Evolutionary conservation across 1,140 invertebrate genomes (phyloP).

Genomic region (Lanistes nyassanus): DNA sequence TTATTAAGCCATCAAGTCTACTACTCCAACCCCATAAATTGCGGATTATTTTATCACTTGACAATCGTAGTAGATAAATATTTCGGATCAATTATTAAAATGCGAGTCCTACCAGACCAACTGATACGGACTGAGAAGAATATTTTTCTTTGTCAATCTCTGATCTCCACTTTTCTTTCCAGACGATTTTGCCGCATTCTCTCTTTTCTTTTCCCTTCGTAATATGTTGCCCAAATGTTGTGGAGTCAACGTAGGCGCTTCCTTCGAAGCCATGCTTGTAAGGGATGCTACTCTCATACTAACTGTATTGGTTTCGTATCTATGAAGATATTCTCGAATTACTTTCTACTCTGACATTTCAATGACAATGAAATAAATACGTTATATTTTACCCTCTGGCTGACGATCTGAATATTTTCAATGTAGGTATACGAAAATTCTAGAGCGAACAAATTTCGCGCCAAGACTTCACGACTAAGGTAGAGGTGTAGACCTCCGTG

Average conservation of each 20-base stretch:
- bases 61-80: too few relatives aligned
- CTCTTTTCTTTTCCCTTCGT: neutral
- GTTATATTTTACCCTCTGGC: too few relatives aligned
- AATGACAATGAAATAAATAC: neutral
- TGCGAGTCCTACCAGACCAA: neutral
- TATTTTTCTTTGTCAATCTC: conserved; percentile 1
- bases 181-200: neutral
- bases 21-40: too few relatives aligned
- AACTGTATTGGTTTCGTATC: neutral
- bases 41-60: too few relatives aligned
- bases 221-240: neutral
- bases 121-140: neutral
- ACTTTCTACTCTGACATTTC: neutral
- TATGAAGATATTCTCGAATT: neutral
- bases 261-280: neutral
- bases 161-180: neutral
- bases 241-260: neutral
- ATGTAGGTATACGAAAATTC: neutral
- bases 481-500: neutral
- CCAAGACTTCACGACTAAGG: neutral
- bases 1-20: too few relatives aligned
- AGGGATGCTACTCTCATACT: conserved; percentile 1
- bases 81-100: too few relatives aligned
- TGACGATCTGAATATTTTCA: too few relatives aligned
- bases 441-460: neutral